Evolutionary conservation across 2,113 vertebrate genomes (phyloP), one percentile per base, ranked within the genome.

Genomic region (Ptyas mucosa): DNA sequence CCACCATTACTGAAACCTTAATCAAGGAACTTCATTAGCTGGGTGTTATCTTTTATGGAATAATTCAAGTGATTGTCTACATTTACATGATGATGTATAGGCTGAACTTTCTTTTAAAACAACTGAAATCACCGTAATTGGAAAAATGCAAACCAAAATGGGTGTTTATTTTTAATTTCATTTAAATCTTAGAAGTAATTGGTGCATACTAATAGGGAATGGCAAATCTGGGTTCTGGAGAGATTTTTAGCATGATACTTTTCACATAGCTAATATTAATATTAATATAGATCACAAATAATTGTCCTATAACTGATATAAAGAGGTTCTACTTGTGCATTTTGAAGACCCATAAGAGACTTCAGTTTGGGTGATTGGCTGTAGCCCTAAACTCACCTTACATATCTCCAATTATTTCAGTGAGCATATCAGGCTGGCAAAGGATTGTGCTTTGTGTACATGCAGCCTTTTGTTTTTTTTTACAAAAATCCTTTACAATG

Each of bases 171-270:
- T 34, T 81, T 14, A 49, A 1, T 92, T 90, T 5, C 53, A 20
- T 52, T 91, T 34, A 64, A 34, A 92, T 53, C 21, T 89, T 53
- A 23, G 24, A 61, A 29, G 69, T 93, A 92, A 75, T 64, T 85
- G 81, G 75, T 46, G 0, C 75, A 92, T 18, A n/a, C 90, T 96
- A 57, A 95, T 94, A 96, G 96, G 93, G 95, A 94, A 92, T 95
- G 96, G 94, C 92, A 95, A 90, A 92, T 0, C 94, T 94, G 95
- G 91, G 93, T 94, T 96, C 94, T 14, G n/a, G 55, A 53, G 61
- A 91, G 52, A 88, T 88, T 54, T 85, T 49, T n/a, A 64, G 26
- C 15, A 55, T 20, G 2, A 39, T 85, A 26, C 43, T 7, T 39
- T 26, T 34, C 20, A 52, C 20, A 85, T 9, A 75, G 15, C 23